These are phyloP conservation scores for Orgyia antiqua DNA, from an alignment of 2,888 invertebrate species.

Conservation along the genomic window DNA sequence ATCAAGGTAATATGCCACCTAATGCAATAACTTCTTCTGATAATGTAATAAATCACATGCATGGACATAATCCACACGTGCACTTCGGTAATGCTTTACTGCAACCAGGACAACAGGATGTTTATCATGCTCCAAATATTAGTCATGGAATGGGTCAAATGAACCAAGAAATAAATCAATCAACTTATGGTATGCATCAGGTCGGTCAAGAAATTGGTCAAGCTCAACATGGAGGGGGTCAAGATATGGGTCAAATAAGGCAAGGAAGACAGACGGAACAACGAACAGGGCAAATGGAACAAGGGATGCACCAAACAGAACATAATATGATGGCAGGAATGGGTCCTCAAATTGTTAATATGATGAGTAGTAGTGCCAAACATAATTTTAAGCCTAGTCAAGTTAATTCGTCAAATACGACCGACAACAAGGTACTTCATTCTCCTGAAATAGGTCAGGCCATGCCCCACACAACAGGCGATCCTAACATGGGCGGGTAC, in stretches of 20 bases:
- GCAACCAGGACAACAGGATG: slow-evolving; percentile 1
- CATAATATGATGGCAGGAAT: slow-evolving; percentile 35
- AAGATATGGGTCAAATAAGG: slow-evolving; percentile 2
- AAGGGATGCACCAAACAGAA: slow-evolving; percentile 1
- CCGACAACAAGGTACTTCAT: slow-evolving; percentile 33
- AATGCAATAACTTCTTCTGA: too few species aligned
- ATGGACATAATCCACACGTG: slow-evolving; percentile 12
- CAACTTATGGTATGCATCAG: slow-evolving; percentile 3
- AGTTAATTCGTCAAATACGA: slow-evolving; percentile 5
- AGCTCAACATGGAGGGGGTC: slow-evolving; percentile 11
- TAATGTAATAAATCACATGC: slow-evolving; percentile 13
- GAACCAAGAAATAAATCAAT: slow-evolving; percentile 8
- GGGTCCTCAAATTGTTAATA: slow-evolving; percentile 54
- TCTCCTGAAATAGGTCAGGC: slow-evolving; percentile 22
- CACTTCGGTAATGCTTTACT: slow-evolving; percentile 19
- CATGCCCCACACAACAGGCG: slow-evolving; percentile 5
- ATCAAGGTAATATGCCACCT: slow-evolving; percentile 10
- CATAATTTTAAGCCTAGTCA: slow-evolving; percentile 10
- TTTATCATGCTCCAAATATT: neutral
- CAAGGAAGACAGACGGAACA: neutral
- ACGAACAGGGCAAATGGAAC: neutral
- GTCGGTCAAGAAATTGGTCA: slow-evolving; percentile 2
- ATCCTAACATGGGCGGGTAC: slow-evolving; percentile 16
- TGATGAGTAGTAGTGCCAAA: slow-evolving; percentile 38
- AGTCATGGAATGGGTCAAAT: slow-evolving; percentile 11